phyloP scores from a whole-genome alignment of 2,888 invertebrate genomes.

The Andrena bucephala region DNA sequence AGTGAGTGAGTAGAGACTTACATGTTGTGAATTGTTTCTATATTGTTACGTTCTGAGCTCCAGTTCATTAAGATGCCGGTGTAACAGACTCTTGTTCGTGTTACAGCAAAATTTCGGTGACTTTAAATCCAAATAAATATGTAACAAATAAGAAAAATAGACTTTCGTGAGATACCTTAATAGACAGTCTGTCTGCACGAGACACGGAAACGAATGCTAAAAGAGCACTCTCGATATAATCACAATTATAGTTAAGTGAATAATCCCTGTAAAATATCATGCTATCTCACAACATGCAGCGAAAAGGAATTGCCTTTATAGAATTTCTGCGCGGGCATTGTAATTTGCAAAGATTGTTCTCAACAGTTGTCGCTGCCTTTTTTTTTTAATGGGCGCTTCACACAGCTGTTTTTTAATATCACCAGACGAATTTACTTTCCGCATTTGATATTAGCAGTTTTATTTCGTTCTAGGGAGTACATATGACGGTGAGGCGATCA shows the following conservation, averaged over 20 bases:
- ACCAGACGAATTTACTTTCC: background rate
- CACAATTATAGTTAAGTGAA: constrained; percentile 53
- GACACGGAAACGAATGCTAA: constrained; percentile 52
- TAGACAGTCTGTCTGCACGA: constrained; percentile 52
- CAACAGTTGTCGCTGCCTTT: background rate
- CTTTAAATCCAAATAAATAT: constrained; percentile 85
- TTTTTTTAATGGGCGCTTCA: background rate
- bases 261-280: constrained; percentile 70
- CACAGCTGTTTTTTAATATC: background rate
- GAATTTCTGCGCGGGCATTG: constrained; percentile 39
- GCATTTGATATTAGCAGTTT: background rate
- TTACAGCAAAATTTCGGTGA: constrained; percentile 85
- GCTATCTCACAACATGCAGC: constrained; percentile 78
- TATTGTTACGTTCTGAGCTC: constrained; percentile 85
- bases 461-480: background rate
- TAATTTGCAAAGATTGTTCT: background rate
- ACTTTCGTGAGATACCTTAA: constrained; percentile 74
- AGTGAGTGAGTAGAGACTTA: constrained; percentile 82
- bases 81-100: constrained; percentile 85
- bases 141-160: constrained; percentile 84
- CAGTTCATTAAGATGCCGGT: constrained; percentile 85
- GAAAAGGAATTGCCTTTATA: constrained; percentile 54
- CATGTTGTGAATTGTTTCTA: constrained; percentile 84
- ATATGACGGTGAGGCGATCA: background rate
- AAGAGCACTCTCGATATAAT: constrained; percentile 65